A percentile compares a stretch with the other conserved stretches of the same genome.
Conservation (phyloP, 1,140 invertebrate genomes). For the Tetramorium alpestre region DNA sequence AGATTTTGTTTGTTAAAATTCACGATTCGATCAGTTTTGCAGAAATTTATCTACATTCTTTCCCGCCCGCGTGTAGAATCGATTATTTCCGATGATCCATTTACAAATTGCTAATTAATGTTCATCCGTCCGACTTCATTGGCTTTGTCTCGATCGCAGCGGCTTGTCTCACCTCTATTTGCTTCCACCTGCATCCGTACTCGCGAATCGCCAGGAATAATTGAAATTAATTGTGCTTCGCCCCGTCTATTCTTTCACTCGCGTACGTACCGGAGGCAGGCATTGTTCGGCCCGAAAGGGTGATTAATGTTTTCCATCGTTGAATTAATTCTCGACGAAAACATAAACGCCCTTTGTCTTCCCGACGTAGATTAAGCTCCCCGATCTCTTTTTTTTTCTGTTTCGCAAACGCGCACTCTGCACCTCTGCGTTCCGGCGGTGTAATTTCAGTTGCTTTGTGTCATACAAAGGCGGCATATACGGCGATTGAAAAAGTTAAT, state of each 20-base stretch:
- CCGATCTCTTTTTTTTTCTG: background rate
- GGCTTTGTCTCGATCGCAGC: slow-evolving; percentile 26
- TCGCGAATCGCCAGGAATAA: slow-evolving; percentile 51
- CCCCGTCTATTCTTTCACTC: slow-evolving; percentile 39
- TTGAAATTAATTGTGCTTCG: slow-evolving; percentile 60
- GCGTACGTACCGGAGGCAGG: background rate
- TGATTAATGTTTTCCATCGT: slow-evolving; percentile 58
- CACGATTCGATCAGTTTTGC: background rate
- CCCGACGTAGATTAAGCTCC: slow-evolving; percentile 37
- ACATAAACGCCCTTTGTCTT: slow-evolving; percentile 45
- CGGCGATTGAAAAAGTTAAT: slow-evolving; percentile 14
- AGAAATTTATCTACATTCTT: background rate
- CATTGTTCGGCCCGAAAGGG: slow-evolving; percentile 28
- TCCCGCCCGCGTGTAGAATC: background rate
- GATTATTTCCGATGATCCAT: background rate
- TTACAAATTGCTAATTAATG: slow-evolving; percentile 48
- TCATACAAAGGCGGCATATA: background rate
- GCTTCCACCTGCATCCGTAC: background rate
- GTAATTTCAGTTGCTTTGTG: slow-evolving; percentile 11
- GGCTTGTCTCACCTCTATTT: slow-evolving; percentile 9
- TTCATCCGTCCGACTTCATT: slow-evolving; percentile 25
- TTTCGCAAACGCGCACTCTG: slow-evolving; percentile 18
- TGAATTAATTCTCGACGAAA: slow-evolving; percentile 34
- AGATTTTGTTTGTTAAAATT: background rate
- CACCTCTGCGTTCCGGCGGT: background rate